Base-by-base conservation (phyloP, 2,888 invertebrate genomes). In the Lithophane ornitopus region DNA sequence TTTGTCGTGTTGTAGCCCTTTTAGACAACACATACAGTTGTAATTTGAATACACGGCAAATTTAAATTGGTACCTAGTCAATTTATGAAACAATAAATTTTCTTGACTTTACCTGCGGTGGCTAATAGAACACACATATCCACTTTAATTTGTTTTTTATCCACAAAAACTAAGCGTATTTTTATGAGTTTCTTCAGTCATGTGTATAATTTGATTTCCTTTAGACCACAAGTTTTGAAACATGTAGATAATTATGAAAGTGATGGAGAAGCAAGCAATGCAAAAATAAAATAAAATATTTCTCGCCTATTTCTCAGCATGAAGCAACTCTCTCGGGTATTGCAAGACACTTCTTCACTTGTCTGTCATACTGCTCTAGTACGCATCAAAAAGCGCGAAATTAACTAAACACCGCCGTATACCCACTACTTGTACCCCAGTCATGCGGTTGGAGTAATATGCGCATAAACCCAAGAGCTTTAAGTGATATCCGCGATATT, bases 391-490 rank as follows among this genome's bases (percentile, higher is more conserved):
- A 14, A 41, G 41, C n/a, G 14, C 12, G 16, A 58, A 66, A 69
- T 79, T 81, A 76, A 59, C 49, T 34, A 49, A 63, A 61, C 59
- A 76, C 58, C 85, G 86, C 87, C 63, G 16, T 49, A 9, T 39
- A 68, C 82, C 74, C 80, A 76, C 87, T 59, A 82, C 85, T 89
- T 90, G 83, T 14, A 70, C 85, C 88, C 76, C 74, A 76, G 76
- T 63, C 28, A 65, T 72, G 86, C 70, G 89, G 89, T 85, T 85
- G 83, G 85, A 90, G 91, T 92, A 90, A 92, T 90, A 90, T 86
- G 87, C 87, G 85, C 87, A 90, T 92, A 92, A 92, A 91, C 89
- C 90, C 90, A 83, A 89, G 86, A 91, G 92, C 89, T 91, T 90
- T 91, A 93, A 89, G 90, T 88, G 90, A 89, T 91, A 91, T 89